phyloP scores from a whole-genome alignment of 2,113 vertebrate species.

The Nothobranchius furzeri region DNA sequence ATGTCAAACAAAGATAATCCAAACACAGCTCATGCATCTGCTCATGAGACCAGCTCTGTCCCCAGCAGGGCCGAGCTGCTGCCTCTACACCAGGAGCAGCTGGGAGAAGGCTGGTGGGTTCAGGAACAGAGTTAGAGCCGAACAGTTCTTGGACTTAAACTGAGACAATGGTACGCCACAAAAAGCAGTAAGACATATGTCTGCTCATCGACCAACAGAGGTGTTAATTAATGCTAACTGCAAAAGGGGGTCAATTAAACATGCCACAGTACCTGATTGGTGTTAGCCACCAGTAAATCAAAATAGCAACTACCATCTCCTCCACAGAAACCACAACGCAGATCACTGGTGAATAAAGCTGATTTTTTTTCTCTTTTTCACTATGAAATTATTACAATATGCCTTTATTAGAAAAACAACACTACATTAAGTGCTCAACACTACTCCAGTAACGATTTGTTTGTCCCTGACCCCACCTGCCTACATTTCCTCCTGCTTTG shows the following conservation, averaged over 20 bases:
- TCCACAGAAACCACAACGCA: conserved; percentile 17
- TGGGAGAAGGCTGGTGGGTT: conserved; percentile 23
- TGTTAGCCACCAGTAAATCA: conserved; percentile 50
- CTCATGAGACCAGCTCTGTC: conserved; percentile 21
- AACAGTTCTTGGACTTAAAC: conserved; percentile 44
- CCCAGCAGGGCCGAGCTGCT: conserved; percentile 33
- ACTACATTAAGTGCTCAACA: background rate
- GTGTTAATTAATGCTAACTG: conserved; percentile 75
- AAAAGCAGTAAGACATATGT: conserved; percentile 49
- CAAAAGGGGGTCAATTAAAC: conserved; percentile 65
- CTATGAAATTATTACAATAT: conserved; percentile 1
- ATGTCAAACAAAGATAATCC: conserved; percentile 47
- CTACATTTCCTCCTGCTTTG: conserved; percentile 2
- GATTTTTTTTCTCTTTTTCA: conserved; percentile 7
- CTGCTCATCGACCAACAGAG: conserved; percentile 62
- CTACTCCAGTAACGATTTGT: background rate
- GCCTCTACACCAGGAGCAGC: conserved; percentile 39
- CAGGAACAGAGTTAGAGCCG: conserved; percentile 38
- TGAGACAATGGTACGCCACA: conserved; percentile 32
- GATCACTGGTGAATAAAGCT: conserved; percentile 27
- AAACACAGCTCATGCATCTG: conserved; percentile 37
- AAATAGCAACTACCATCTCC: conserved; percentile 50
- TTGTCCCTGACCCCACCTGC: conserved; percentile 1
- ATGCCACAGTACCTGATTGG: conserved; percentile 57
- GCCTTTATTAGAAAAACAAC: background rate